These are phyloP conservation scores for Micromussa lordhowensis DNA, from an alignment of 92 coral and sea anemone species.

Conservation along the genomic window DNA sequence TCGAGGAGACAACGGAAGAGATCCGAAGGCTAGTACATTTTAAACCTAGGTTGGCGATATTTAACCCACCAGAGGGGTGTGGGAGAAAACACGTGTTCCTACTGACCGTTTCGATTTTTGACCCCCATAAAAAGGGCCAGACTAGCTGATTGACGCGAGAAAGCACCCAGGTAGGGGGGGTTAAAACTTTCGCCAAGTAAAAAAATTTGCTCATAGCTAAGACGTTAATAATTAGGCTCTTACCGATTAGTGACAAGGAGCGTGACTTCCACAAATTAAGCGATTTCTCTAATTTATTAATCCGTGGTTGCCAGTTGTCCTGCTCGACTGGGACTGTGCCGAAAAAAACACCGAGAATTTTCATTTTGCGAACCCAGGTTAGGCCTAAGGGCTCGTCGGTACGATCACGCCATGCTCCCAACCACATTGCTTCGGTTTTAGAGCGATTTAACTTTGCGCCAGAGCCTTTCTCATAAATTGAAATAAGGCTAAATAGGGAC, in stretches of 20 bases:
- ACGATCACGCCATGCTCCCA: neutral
- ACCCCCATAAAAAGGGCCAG: constrained; percentile 41
- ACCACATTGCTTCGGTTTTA: constrained; percentile 55
- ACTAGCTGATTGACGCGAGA: neutral
- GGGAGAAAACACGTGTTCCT: neutral
- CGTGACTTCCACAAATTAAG: constrained; percentile 15
- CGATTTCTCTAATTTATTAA: neutral
- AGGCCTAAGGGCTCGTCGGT: neutral
- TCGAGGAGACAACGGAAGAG: no score
- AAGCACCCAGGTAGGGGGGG: neutral
- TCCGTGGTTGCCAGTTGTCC: neutral
- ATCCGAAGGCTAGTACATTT: no score
- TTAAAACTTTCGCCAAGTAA: neutral
- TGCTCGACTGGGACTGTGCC: neutral
- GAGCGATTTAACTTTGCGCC: neutral
- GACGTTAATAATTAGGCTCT: neutral
- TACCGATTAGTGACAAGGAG: neutral
- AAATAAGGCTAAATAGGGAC: neutral
- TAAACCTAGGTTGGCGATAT: neutral
- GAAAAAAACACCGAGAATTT: constrained; percentile 4
- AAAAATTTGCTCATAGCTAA: neutral
- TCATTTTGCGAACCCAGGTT: constrained; percentile 22
- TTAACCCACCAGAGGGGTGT: neutral
- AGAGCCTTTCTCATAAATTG: neutral
- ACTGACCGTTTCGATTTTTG: constrained; percentile 7